A percentile compares a stretch with the other conserved stretches of the same genome.
phyloP scores from a whole-genome alignment of 2,113 vertebrate species.

The Neodon shergylaensis region DNA sequence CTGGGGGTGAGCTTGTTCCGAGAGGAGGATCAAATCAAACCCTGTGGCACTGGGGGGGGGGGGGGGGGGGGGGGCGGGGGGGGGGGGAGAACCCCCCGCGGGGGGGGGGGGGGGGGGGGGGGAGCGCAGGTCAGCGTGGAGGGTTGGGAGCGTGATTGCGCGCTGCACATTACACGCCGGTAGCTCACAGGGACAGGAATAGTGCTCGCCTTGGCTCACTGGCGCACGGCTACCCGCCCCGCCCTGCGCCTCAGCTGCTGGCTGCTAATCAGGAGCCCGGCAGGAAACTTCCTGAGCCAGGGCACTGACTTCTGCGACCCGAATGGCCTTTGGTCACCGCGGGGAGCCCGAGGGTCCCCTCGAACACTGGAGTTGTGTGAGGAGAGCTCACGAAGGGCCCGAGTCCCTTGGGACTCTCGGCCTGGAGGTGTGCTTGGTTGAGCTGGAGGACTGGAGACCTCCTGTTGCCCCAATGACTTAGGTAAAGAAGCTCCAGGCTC shows the following conservation, averaged over 20 bases:
- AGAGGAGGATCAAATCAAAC: constrained; percentile 82
- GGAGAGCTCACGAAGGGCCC: not conserved
- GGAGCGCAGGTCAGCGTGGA: constrained; percentile 85
- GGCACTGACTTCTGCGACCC: constrained; percentile 73
- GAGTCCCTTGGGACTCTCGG: constrained; percentile 20
- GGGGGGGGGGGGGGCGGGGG: constrained; percentile 36
- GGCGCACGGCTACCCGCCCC: not conserved
- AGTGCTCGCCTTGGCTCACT: constrained; percentile 79
- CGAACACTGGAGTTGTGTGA: not conserved
- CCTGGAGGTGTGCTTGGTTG: not conserved
- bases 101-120: constrained; percentile 57
- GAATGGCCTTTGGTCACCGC: constrained; percentile 63
- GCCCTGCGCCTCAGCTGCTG: constrained; percentile 62
- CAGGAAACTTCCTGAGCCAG: not conserved
- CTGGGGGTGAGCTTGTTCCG: constrained; percentile 56
- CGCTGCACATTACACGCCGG: constrained; percentile 83
- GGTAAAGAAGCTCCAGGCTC: constrained; percentile 60
- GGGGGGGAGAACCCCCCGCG: no score
- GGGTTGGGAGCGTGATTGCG: constrained; percentile 85
- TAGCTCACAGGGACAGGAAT: constrained; percentile 89
- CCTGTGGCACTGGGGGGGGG: constrained; percentile 70
- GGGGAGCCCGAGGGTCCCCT: constrained; percentile 48
- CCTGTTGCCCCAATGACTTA: constrained; percentile 16
- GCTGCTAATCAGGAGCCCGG: not conserved
- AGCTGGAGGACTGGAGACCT: not conserved